Percentiles rank a stretch among this genome's conserved stretches.
Evolutionary conservation across 2,888 invertebrate species (phyloP).

Genomic region (Eupsilia transversa): DNA sequence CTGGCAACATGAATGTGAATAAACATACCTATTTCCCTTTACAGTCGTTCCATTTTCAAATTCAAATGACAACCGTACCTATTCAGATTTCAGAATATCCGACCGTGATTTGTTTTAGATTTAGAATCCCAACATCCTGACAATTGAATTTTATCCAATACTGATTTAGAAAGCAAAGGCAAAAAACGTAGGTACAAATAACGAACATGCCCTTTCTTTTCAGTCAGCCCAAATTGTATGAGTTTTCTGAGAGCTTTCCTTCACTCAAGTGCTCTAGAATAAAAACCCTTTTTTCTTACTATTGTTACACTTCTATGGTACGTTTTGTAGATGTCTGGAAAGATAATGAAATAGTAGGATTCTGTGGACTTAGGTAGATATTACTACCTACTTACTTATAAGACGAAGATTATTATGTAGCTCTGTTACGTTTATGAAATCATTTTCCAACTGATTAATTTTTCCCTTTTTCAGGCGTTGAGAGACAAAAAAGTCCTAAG

Average conservation of each 20-base stretch:
- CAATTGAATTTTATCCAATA: slow-evolving; percentile 24
- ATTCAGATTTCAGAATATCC: neutral
- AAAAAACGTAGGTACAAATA: slow-evolving; percentile 44
- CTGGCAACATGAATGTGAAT: slow-evolving; percentile 9
- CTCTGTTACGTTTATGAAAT: neutral
- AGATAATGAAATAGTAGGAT: slow-evolving; percentile 1
- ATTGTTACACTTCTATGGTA: slow-evolving; percentile 36
- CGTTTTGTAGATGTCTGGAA: slow-evolving; percentile 26
- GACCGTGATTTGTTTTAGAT: slow-evolving; percentile 38
- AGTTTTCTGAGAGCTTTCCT: slow-evolving; percentile 46
- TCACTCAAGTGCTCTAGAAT: slow-evolving; percentile 46
- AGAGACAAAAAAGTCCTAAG: neutral
- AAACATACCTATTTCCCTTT: neutral
- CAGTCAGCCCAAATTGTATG: slow-evolving; percentile 56
- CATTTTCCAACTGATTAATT: neutral
- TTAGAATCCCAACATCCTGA: neutral
- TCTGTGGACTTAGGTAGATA: neutral
- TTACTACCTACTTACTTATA: neutral
- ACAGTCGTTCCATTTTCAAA: slow-evolving; percentile 20
- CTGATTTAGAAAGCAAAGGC: slow-evolving; percentile 35
- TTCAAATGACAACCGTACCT: neutral
- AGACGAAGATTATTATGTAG: neutral
- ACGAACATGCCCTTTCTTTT: slow-evolving; percentile 40
- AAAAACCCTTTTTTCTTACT: slow-evolving; percentile 50
- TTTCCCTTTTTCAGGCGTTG: neutral